phyloP scores from a whole-genome alignment of 2,797 vertebrate species.

The Varecia variegata region DNA sequence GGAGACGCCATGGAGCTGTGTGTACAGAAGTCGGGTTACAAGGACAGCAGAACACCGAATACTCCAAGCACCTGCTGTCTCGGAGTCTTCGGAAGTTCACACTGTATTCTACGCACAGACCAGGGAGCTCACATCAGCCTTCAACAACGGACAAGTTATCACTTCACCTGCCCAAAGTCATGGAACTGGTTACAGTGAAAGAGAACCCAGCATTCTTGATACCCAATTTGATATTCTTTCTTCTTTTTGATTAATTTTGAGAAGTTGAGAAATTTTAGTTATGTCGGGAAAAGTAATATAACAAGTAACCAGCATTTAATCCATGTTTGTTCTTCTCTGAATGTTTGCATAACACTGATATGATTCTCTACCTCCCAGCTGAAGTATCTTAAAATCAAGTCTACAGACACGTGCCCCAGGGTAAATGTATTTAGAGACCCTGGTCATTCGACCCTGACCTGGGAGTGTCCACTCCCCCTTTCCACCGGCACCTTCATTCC shows the following conservation, averaged over 20 bases:
- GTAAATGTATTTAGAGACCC: not conserved
- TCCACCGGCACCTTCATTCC: fast-evolving
- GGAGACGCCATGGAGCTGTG: fast-evolving
- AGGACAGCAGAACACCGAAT: fast-evolving
- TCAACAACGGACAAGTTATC: not conserved
- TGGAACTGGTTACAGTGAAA: fast-evolving
- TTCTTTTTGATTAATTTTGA: not conserved
- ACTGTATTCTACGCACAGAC: not conserved
- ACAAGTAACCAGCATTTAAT: fast-evolving
- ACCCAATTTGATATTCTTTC: fast-evolving
- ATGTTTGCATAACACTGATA: too few relatives aligned
- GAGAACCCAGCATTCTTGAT: not conserved
- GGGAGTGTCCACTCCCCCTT: fast-evolving
- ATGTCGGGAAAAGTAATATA: not conserved
- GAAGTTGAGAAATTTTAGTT: not conserved
- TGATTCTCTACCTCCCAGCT: not conserved
- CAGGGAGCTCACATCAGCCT: not conserved
- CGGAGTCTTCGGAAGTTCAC: fast-evolving
- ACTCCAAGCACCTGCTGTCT: too few relatives aligned
- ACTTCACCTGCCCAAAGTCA: fast-evolving
- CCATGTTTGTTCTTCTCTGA: not conserved
- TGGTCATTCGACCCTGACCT: fast-evolving
- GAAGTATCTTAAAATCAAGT: fast-evolving
- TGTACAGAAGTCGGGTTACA: fast-evolving
- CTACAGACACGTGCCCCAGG: fast-evolving